Percentiles rank a stretch among this genome's conserved stretches.
These are phyloP conservation scores for Eupithecia inturbata DNA, from an alignment of 2,888 invertebrate species.

Conservation along the genomic window DNA sequence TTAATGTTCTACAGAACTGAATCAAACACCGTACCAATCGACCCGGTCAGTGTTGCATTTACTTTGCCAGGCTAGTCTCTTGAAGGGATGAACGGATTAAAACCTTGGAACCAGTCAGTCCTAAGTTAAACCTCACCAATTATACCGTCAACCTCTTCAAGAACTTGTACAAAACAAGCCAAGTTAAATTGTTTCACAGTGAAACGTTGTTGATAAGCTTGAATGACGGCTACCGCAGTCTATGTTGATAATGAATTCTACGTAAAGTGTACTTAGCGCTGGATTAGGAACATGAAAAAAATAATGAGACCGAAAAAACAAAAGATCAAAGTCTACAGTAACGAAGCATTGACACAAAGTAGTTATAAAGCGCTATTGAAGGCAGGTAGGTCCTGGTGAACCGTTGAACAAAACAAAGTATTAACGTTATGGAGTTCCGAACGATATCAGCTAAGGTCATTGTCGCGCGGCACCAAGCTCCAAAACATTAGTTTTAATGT, in stretches of 20 bases:
- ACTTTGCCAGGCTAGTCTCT: background rate
- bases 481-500: constrained; percentile 38
- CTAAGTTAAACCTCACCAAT: constrained; percentile 27
- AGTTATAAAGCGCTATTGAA: background rate
- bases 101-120: constrained; percentile 14
- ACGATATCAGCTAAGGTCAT: constrained; percentile 25
- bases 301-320: background rate
- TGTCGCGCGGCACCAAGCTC: constrained; percentile 22
- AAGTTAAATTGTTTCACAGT: constrained; percentile 45
- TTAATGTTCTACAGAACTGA: background rate
- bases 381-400: background rate
- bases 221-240: constrained; percentile 34
- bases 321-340: background rate
- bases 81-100: background rate
- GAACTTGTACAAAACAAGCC: constrained; percentile 43
- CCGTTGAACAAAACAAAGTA: constrained; percentile 18
- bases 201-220: constrained; percentile 36
- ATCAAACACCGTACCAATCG: background rate
- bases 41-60: background rate
- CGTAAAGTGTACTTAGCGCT: constrained; percentile 14
- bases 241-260: constrained; percentile 31
- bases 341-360: background rate
- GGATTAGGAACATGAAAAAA: constrained; percentile 11
- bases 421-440: constrained; percentile 18
- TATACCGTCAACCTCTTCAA: constrained; percentile 37